Percentiles rank a stretch among this genome's conserved stretches.
phyloP scores from a whole-genome alignment of 1,140 invertebrate genomes.

The Eriocheir sinensis region DNA sequence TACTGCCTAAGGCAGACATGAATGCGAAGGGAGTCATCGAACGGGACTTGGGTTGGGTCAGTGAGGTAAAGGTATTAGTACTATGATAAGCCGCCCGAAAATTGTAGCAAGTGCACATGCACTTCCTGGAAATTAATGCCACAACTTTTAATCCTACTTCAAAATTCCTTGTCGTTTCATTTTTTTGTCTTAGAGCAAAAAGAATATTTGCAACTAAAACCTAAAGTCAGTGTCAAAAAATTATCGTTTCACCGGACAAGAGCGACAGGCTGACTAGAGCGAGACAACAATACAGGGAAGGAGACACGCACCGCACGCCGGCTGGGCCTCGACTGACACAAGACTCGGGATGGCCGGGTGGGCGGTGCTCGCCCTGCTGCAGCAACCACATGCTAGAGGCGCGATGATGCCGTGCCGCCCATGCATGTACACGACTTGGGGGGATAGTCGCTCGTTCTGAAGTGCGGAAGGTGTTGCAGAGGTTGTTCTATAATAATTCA shows the following conservation, averaged over 20 bases:
- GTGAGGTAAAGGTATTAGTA: background rate
- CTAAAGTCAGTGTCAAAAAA: background rate
- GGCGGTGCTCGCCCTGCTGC: constrained; percentile 1
- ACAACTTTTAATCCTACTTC: background rate
- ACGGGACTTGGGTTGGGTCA: background rate
- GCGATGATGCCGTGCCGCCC: background rate
- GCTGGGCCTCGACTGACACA: background rate
- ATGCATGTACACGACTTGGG: too few relatives aligned
- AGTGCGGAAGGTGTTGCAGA: too few relatives aligned
- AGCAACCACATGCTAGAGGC: background rate
- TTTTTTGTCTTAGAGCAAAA: background rate
- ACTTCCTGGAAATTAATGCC: background rate
- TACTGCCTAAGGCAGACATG: background rate
- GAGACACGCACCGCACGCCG: background rate
- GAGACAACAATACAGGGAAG: background rate
- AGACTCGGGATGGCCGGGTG: background rate
- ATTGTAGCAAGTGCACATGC: background rate
- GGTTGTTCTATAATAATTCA: too few relatives aligned
- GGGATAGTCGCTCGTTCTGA: too few relatives aligned
- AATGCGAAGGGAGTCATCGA: background rate
- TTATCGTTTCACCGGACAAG: background rate
- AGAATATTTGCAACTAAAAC: background rate
- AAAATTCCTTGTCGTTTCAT: background rate
- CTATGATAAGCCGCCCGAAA: background rate
- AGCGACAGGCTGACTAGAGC: background rate